Conservation (phyloP, 2,888 invertebrate genomes). For the Cantharis lateralis region DNA sequence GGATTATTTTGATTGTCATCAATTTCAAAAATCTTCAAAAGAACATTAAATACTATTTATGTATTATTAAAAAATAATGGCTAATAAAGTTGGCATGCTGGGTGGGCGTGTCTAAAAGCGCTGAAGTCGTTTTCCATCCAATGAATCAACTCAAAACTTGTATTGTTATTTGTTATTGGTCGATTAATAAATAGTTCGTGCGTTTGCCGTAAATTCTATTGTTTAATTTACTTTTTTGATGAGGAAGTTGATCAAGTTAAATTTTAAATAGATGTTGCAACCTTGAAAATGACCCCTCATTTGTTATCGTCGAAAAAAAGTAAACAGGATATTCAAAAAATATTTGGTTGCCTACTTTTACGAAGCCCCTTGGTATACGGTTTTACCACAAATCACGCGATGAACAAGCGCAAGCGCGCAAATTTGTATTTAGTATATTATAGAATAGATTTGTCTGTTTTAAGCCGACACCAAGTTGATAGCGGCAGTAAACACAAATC, state of each 20-base stretch:
- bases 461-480: not conserved
- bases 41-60: no score
- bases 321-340: not conserved
- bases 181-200: not conserved
- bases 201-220: not conserved
- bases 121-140: not conserved
- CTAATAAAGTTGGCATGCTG: not conserved
- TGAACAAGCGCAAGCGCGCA: slow-evolving; percentile 8
- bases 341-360: not conserved
- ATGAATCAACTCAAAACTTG: not conserved
- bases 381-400: slow-evolving; percentile 12
- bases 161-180: not conserved
- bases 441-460: slow-evolving; percentile 1
- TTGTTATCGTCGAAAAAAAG: not conserved
- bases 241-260: not conserved
- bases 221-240: not conserved
- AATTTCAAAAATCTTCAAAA: no score
- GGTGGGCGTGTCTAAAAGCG: not conserved
- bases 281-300: not conserved
- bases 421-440: not conserved
- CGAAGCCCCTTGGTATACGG: not conserved
- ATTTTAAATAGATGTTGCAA: not conserved
- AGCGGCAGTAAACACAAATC: not conserved
- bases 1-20: no score
- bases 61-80: no score